A percentile compares a stretch with the other conserved stretches of the same genome.
phyloP scores from a whole-genome alignment of 2,113 vertebrate genomes.

The Osmerus eperlanus region DNA sequence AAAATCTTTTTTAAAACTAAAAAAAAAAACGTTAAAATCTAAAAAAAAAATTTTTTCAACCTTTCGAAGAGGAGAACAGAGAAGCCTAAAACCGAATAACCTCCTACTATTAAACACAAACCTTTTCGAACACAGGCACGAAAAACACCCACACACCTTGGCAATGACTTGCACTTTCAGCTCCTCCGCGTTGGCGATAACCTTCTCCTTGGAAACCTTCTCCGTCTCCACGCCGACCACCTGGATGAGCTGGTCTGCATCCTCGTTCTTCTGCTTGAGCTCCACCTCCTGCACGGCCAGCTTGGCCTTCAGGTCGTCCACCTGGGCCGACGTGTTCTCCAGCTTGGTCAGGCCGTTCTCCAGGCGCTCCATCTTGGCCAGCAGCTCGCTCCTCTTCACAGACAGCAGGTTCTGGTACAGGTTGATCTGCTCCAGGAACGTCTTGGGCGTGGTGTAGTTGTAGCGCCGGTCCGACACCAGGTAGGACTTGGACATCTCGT shows the following conservation, averaged over 20 bases:
- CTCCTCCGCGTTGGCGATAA: conserved; percentile 71
- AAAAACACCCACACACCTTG: conserved; percentile 40
- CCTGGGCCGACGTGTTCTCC: conserved; percentile 71
- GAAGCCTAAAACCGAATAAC: no score
- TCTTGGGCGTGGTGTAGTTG: conserved; percentile 77
- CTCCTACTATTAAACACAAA: no score
- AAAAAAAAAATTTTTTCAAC: no score
- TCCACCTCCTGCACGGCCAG: conserved; percentile 78
- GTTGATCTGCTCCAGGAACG: conserved; percentile 79
- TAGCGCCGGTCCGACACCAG: conserved; percentile 69
- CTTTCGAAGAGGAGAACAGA: no score
- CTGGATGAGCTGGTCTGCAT: conserved; percentile 79
- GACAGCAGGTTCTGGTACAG: conserved; percentile 74
- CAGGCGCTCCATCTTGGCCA: conserved; percentile 66
- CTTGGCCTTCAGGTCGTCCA: conserved; percentile 79
- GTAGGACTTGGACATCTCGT: conserved; percentile 74
- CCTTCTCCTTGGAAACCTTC: conserved; percentile 80
- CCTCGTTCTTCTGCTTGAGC: conserved; percentile 78
- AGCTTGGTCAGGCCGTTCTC: conserved; percentile 75
- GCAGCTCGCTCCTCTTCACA: conserved; percentile 63
- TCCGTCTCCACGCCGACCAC: conserved; percentile 77
- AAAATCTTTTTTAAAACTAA: no score
- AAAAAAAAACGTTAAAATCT: no score
- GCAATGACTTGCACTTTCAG: conserved; percentile 77
- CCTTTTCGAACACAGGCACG: no score